Evolutionary conservation across 2,888 invertebrate species (phyloP), one percentile per base, ranked within the genome.

Genomic region (Therioaphis trifolii): DNA sequence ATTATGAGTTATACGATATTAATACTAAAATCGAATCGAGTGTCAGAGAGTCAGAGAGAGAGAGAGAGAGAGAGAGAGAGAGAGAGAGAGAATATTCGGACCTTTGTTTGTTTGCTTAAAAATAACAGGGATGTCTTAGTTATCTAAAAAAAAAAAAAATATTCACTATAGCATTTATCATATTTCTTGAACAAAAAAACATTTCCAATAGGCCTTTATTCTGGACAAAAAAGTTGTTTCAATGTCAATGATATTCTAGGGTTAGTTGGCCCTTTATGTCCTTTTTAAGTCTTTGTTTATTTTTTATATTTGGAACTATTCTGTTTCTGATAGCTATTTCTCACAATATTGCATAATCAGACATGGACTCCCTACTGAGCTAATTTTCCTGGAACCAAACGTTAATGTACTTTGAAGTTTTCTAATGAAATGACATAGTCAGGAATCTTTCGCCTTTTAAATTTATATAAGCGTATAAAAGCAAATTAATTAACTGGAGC

Each of bases 351-450:
- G n/a, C 74, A 35, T 24, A 35, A 74, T 9, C 29, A n/a, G 35
- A 35, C 15, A 55, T 55, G 14, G 52, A 21, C 55, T 52, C 9
- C 52, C 35, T 71, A 55, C 72, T 21, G 35, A 74, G 35, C 29
- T 74, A 74, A 74, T 55, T 35, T 74, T 40, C 40, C 21, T 52
- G 35, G 21, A 74, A 40, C 35, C 35, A 55, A 55, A 74, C 52
- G 15, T 55, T 40, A 2, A 40, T 55, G 9, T 35, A 40, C 74
- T 55, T 55, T 74, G 74, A 74, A 55, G 55, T 55, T 55, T 15
- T 35, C 12, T 74, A 55, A 74, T 55, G 21, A 74, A 74, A 74
- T 74, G 55, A 15, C 55, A 55, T 55, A 55, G 55, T 21, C 35
- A 74, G 35, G 15, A 55, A 55, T 74, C 14, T 35, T 55, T 55